Evolutionary conservation across 2,888 invertebrate genomes (phyloP), one percentile per base, ranked within the genome.

Genomic region (Cryptophagus acutangulus): DNA sequence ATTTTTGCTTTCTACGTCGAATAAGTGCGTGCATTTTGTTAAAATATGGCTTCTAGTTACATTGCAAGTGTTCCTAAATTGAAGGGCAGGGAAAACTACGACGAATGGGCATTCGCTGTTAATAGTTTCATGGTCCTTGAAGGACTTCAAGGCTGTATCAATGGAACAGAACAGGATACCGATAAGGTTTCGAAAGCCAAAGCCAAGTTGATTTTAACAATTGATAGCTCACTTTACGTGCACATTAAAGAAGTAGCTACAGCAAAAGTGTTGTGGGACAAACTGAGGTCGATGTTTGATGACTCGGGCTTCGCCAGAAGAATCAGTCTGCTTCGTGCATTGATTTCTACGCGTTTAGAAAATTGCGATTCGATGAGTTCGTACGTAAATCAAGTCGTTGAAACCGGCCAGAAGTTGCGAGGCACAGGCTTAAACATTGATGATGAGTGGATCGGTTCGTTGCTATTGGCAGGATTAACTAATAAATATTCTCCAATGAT

Each of bases 191-290:
- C 43, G 0, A 58, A 59, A 41, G 50, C 56, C 2, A 56, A 51
- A 40, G 59, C 55, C 0, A 61, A 59, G 31, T 29, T 57, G 2
- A 45, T 57, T 25, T 38, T 61, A 16, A 59, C 57, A 0, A 49
- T 59, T 5, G 54, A 61, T 36, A 20, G 52, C 6, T 48, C 48
- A 9, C 31, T 56, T 16, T 58, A 46, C 46, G 44, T 57, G 6
- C 56, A 59, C 38, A 43, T 59, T 17, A 47, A 52, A 37, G 45
- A 45, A 9, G 42, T 40, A 14, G 37, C 13, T 33, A 37, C 44
- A 31, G 38, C 44, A 9, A 31, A 30, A 10, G 44, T 41, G 34
- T 18, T 49, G 6, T 47, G 47, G 45, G 26, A 30, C 9, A 45
- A 40, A 15, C 24, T 50, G 18, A 43, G 39, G 18, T 26, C 17